Percentiles rank a stretch among this genome's conserved stretches.
Conservation (phyloP, 2,113 vertebrate species). For the Entelurus aequoreus region DNA sequence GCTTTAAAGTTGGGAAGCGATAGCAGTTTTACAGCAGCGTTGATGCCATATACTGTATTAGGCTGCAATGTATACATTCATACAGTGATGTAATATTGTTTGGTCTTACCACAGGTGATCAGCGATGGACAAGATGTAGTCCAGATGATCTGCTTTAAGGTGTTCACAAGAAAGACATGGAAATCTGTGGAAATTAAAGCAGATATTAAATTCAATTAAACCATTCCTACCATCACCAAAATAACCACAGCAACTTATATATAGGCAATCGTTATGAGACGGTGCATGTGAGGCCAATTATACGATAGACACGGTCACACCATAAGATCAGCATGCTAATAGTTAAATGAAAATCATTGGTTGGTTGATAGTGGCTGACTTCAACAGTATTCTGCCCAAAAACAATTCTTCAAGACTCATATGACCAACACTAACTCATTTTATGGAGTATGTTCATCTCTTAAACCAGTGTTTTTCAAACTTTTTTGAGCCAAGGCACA, state of each 20-base stretch:
- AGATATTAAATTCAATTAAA: constrained; percentile 24
- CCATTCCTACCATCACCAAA: constrained; percentile 3
- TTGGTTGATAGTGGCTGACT: no score
- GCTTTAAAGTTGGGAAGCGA: not conserved
- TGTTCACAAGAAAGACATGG: constrained; percentile 59
- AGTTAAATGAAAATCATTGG: no score
- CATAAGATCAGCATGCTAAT: no score
- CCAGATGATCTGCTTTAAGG: constrained; percentile 40
- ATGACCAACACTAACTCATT: no score
- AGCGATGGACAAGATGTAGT: constrained; percentile 31
- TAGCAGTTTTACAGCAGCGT: not conserved
- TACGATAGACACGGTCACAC: no score
- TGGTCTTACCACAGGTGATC: constrained; percentile 51
- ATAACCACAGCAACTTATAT: not conserved
- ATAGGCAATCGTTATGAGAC: no score
- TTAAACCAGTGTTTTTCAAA: no score
- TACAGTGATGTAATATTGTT: not conserved
- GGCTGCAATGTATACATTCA: not conserved
- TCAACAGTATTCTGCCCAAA: no score
- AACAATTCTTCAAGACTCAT: no score
- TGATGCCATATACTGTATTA: not conserved
- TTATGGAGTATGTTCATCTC: no score
- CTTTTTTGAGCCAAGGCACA: no score
- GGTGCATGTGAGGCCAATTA: no score
- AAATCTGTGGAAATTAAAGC: constrained; percentile 57